Conservation (phyloP, 1,140 invertebrate species). For the Rhysida immarginata region DNA sequence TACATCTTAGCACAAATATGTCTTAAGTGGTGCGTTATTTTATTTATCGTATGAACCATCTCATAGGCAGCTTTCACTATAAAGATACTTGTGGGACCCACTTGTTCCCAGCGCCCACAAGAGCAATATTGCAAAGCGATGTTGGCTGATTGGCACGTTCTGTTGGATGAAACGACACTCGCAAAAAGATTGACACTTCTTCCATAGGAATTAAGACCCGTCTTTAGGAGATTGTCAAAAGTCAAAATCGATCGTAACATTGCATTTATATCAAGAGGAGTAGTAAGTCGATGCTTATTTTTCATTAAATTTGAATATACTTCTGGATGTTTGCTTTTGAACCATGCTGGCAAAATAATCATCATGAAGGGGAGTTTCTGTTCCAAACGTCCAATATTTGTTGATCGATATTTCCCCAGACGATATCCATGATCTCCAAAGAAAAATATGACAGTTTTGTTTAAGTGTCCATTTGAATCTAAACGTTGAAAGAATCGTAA, state of each 20-base stretch:
- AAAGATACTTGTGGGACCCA: neutral
- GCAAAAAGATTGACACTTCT: conserved; percentile 25
- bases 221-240: neutral
- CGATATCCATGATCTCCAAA: conserved; percentile 86
- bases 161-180: conserved; percentile 20
- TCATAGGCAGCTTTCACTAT: neutral
- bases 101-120: conserved; percentile 16
- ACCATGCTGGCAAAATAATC: conserved; percentile 57
- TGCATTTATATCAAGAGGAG: conserved; percentile 34
- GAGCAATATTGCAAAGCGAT: conserved; percentile 32
- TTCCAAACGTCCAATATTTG: conserved; percentile 70
- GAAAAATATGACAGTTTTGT: conserved; percentile 49
- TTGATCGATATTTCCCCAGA: conserved; percentile 60
- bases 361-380: conserved; percentile 74
- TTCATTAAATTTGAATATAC: conserved; percentile 46
- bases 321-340: conserved; percentile 42
- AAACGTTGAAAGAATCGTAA: conserved; percentile 13
- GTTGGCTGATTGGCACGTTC: conserved; percentile 27
- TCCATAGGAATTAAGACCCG: neutral
- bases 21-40: neutral
- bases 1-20: neutral
- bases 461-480: conserved; percentile 21
- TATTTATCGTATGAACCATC: neutral
- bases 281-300: conserved; percentile 39
- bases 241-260: conserved; percentile 28